Conservation (phyloP, 2,888 invertebrate genomes). For the Tortricodes alternella region DNA sequence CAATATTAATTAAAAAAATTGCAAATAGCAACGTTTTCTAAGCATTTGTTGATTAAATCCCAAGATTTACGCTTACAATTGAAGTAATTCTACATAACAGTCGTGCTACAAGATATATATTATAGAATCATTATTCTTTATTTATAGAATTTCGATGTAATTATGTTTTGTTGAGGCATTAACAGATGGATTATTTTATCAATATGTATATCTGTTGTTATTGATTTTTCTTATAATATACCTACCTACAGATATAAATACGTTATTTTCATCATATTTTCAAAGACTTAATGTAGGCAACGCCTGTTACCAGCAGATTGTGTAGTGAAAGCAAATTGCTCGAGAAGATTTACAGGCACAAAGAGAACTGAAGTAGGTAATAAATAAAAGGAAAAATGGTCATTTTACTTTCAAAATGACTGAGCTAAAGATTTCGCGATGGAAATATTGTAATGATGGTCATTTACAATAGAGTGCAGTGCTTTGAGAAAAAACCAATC, state of each 20-base stretch:
- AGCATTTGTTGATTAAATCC: too few relatives aligned
- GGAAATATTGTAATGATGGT: background rate
- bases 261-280: background rate
- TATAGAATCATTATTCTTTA: too few relatives aligned
- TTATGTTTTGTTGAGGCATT: too few relatives aligned
- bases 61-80: too few relatives aligned
- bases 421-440: background rate
- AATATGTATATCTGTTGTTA: too few relatives aligned
- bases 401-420: background rate
- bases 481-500: too few relatives aligned
- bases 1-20: too few relatives aligned
- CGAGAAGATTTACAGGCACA: slow-evolving; percentile 23
- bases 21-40: too few relatives aligned
- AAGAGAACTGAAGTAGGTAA: background rate
- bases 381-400: slow-evolving; percentile 8
- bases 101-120: too few relatives aligned
- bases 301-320: slow-evolving; percentile 18
- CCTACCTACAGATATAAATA: background rate
- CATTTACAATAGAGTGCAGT: background rate
- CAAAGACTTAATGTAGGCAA: slow-evolving; percentile 4
- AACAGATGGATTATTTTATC: too few relatives aligned
- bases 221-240: background rate
- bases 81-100: too few relatives aligned
- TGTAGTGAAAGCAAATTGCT: slow-evolving; percentile 24
- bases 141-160: too few relatives aligned